These are phyloP conservation scores for Tenualosa ilisha DNA, from an alignment of 2,797 vertebrate genomes.

Conservation along the genomic window DNA sequence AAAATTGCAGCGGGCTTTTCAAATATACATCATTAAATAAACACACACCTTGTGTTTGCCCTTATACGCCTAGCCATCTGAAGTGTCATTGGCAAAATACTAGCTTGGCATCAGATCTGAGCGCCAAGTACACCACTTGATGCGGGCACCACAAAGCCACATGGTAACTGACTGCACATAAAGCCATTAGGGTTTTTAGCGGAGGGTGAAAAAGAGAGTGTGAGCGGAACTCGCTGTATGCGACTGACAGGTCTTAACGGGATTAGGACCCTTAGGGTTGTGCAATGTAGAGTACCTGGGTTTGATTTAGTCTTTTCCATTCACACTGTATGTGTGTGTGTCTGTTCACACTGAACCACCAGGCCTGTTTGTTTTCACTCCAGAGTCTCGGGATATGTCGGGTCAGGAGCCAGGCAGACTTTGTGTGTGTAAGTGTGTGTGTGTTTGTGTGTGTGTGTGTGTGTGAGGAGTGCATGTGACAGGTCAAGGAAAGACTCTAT, in stretches of 20 bases:
- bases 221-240: constrained; percentile 53
- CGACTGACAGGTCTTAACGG: constrained; percentile 75
- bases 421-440: background rate
- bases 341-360: constrained; percentile 30
- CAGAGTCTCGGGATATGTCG: constrained; percentile 63
- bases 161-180: constrained; percentile 1
- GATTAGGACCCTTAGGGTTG: constrained; percentile 64
- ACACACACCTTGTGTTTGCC: background rate
- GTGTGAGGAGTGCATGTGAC: constrained; percentile 20
- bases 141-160: background rate
- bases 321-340: constrained; percentile 31
- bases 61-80: background rate
- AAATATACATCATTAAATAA: constrained; percentile 17
- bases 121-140: background rate
- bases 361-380: constrained; percentile 75
- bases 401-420: background rate
- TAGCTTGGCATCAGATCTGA: background rate
- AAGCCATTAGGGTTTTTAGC: background rate
- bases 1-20: background rate
- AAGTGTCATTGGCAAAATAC: constrained; percentile 8
- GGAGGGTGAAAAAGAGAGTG: background rate
- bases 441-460: too few relatives aligned
- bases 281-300: constrained; percentile 40
- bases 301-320: constrained; percentile 52
- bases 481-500: constrained; percentile 43